These are phyloP conservation scores for Pan troglodytes DNA, from an alignment of 2,113 vertebrate genomes.

Conservation along the genomic window NHGRI_mPanTro3-v2.1_pri NC_072409.2:91725501-91726000, in stretches of 20 bases:
- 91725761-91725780: too few species aligned
- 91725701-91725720: background rate
- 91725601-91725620: background rate
- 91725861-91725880: background rate
- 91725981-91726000: background rate
- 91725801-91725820: background rate
- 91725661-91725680: background rate
- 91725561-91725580: too few species aligned
- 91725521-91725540: background rate
- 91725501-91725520: background rate
- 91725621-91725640: background rate
- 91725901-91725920: background rate
- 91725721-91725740: background rate
- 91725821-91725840: background rate
- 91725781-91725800: too few species aligned
- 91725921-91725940: background rate
- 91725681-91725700: background rate
- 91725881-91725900: background rate
- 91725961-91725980: background rate
- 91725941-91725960: background rate
- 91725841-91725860: background rate
- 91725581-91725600: background rate
- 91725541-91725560: too few species aligned
- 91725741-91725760: too few species aligned
- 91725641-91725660: background rate